A percentile compares a stretch with the other conserved stretches of the same genome.
Conservation (phyloP, 2,888 invertebrate species). For the Cosmopolites sordidus region DNA sequence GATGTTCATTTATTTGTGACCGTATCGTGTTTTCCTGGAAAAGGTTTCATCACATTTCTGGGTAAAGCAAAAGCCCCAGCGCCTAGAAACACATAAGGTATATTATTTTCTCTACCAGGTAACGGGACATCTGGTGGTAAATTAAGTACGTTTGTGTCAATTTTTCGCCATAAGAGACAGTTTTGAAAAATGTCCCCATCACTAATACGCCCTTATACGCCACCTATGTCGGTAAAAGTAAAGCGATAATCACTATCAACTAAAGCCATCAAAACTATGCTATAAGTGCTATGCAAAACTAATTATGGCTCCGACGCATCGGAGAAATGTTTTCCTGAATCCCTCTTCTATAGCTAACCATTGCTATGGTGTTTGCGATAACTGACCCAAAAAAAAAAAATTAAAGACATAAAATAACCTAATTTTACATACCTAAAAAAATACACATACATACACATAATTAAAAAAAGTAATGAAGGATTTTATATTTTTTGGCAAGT, state of each 20-base stretch:
- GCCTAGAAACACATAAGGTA: too few species aligned
- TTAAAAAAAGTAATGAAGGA: not conserved
- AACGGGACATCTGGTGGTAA: slow-evolving; percentile 14
- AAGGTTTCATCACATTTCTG: slow-evolving; percentile 24
- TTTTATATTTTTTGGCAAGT: slow-evolving; percentile 5
- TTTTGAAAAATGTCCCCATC: too few species aligned
- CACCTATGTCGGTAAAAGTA: not conserved
- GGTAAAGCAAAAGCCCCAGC: too few species aligned
- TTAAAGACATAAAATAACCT: slow-evolving; percentile 1
- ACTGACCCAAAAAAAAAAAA: slow-evolving; percentile 1
- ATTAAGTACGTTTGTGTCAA: slow-evolving; percentile 4
- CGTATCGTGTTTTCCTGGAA: slow-evolving; percentile 17
- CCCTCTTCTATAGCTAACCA: slow-evolving; percentile 10
- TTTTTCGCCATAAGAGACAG: too few species aligned
- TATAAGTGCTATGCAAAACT: slow-evolving; percentile 21
- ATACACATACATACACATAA: too few species aligned
- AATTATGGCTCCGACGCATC: slow-evolving; percentile 34
- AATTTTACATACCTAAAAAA: too few species aligned
- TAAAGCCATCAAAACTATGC: not conserved
- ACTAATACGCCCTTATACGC: too few species aligned
- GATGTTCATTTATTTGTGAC: slow-evolving; percentile 14
- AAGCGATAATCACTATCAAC: too few species aligned
- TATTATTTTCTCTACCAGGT: slow-evolving; percentile 3
- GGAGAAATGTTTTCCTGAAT: slow-evolving; percentile 7
- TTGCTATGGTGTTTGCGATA: slow-evolving; percentile 3